Base-by-base conservation (phyloP, 2,888 invertebrate species). In the Nesidiocoris tenuis region DNA sequence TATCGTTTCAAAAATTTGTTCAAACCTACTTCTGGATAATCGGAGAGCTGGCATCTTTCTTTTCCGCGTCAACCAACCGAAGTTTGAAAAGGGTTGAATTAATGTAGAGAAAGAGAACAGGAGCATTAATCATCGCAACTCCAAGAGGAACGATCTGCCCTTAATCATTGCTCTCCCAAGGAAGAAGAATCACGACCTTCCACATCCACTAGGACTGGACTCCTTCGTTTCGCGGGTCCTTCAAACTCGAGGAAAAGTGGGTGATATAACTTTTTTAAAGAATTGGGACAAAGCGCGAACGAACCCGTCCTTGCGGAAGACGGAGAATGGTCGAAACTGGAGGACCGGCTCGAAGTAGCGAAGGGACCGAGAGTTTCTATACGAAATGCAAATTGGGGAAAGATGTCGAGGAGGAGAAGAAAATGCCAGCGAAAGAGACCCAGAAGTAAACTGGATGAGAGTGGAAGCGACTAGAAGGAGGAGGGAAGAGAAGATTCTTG, bases 211-310 rank as follows among this genome's bases (percentile, higher is more conserved):
- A 12, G 12, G 19, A n/a, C 61, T 39, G 12, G 39, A 12, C 39
- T 39, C 39, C 39, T 12, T 12, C 39, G 39, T 39, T 39, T 12
- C 39, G 5, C 3, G 39, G 12, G 39, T 39, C 39, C 39, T 39
- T 39, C 39, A 24, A 64, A 22, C 25, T 64, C 1, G 24, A 64
- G 64, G 24, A 21, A 64, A 64, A 64, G 64, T 64, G 64, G 64
- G 64, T 64, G 64, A 64, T 64, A 64, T 64, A 64, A 64, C 64
- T 64, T 64, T 23, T 64, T 7, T 2, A 61, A 23, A 64, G 64
- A 64, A 64, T 64, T 64, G 64, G 64, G 64, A 23, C 23, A 23
- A 64, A 64, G 64, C 39, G 39, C 39, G 39, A 39, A 39, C 39
- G 39, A 39, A 39, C 3, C 39, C 39, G 39, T 39, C 39, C 39